phyloP scores from a whole-genome alignment of 2,113 vertebrate species.

The Antechinus stuartii region DNA sequence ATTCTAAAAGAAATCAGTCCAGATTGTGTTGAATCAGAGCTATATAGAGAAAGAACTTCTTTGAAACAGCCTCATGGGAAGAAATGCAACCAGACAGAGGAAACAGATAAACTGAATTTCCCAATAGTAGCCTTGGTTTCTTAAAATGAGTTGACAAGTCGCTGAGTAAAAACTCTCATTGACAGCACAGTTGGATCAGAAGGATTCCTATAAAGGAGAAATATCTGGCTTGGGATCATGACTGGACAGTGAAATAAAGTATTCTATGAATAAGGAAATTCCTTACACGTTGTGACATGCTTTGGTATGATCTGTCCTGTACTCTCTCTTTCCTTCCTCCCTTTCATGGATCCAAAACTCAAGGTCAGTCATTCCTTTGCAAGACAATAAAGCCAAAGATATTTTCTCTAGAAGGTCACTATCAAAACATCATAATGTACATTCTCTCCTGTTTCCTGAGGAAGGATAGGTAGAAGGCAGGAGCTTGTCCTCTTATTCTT shows the following conservation, averaged over 20 bases:
- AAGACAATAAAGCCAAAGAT: background rate
- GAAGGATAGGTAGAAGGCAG: background rate
- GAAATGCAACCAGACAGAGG: constrained; percentile 4
- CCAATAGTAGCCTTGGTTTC: background rate
- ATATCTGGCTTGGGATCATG: background rate
- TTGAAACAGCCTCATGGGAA: background rate
- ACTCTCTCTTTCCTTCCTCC: background rate
- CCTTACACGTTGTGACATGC: background rate
- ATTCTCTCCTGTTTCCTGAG: background rate
- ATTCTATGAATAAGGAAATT: background rate
- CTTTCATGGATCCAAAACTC: background rate
- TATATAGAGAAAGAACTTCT: background rate
- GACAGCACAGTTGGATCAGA: background rate
- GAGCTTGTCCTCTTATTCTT: background rate
- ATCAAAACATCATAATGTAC: background rate
- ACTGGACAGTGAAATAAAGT: background rate
- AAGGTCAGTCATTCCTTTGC: background rate
- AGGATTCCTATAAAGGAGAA: background rate
- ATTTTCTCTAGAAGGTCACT: background rate
- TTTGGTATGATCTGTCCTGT: background rate
- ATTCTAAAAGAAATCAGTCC: background rate
- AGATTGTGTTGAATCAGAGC: background rate
- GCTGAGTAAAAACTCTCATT: background rate
- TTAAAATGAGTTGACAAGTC: background rate
- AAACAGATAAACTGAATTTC: background rate